phyloP scores from a whole-genome alignment of 2,113 vertebrate genomes.

The Lathamus discolor region DNA sequence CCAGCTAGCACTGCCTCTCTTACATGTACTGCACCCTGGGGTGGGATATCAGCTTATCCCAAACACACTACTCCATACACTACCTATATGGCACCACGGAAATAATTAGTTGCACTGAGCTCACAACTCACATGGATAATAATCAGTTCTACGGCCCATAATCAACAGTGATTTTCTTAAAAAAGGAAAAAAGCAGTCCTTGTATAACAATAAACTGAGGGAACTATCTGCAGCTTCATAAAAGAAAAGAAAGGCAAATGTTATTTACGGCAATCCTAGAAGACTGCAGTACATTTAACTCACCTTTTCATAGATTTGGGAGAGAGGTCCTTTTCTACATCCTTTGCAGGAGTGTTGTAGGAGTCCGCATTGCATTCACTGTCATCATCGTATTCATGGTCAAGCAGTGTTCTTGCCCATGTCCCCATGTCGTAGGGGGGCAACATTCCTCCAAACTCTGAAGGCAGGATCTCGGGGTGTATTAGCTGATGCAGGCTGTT shows the following conservation, averaged over 20 bases:
- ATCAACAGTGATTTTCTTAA: not conserved
- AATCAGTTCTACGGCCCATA: not conserved
- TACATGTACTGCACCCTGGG: not conserved
- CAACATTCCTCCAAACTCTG: conserved; percentile 96
- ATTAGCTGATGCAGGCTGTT: conserved; percentile 97
- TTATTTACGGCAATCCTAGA: not conserved
- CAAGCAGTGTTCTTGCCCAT: conserved; percentile 96
- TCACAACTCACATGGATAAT: not conserved
- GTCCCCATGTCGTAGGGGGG: conserved; percentile 99
- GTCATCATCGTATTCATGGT: conserved; percentile 98
- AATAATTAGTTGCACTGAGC: not conserved
- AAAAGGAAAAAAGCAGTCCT: not conserved
- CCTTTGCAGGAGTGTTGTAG: conserved; percentile 87
- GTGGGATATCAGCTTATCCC: not conserved
- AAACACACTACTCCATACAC: not conserved
- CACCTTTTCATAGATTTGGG: conserved; percentile 98
- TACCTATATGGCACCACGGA: not conserved
- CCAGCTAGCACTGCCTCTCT: not conserved
- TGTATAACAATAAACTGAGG: not conserved
- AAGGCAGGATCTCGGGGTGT: conserved; percentile 96
- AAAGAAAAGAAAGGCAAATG: not conserved
- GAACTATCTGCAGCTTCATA: not conserved
- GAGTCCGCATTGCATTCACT: conserved; percentile 88
- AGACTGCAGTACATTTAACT: not conserved
- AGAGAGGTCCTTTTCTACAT: conserved; percentile 90